These are phyloP conservation scores for Cryptoleucopteryx plumbea DNA, from an alignment of 2,113 vertebrate genomes.

Conservation along the genomic window DNA sequence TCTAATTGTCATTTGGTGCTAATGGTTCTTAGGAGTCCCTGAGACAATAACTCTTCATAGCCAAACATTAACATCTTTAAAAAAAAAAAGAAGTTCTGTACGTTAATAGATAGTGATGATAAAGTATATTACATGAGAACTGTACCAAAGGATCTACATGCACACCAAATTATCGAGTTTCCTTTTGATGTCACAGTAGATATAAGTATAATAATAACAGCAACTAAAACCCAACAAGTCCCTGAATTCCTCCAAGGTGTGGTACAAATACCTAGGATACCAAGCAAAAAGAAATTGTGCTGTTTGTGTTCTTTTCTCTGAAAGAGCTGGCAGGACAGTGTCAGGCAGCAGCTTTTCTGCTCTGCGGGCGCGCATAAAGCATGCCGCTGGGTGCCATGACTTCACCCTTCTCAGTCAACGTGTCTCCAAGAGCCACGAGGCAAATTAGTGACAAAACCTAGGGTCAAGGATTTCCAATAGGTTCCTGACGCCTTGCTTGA, in stretches of 20 bases:
- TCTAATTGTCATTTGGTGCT: conserved; percentile 54
- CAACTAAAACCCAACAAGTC: neutral
- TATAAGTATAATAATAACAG: neutral
- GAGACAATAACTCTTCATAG: conserved; percentile 30
- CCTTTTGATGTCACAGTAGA: neutral
- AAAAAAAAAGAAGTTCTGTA: neutral
- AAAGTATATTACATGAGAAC: neutral
- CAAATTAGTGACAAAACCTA: neutral
- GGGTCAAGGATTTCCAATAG: conserved; percentile 17
- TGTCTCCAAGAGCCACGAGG: neutral
- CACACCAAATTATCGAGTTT: neutral
- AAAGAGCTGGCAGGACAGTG: neutral
- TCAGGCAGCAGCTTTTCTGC: neutral
- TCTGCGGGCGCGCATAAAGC: neutral
- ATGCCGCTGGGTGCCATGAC: neutral
- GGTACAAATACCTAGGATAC: conserved; percentile 1
- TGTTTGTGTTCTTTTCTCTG: neutral
- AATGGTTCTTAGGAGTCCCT: conserved; percentile 28
- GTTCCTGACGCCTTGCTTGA: neutral
- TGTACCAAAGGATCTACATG: neutral
- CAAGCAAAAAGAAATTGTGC: neutral
- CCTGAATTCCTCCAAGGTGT: conserved; percentile 12
- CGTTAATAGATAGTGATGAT: neutral
- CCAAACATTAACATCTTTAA: neutral
- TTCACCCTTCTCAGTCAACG: neutral